These are phyloP conservation scores for Leptoteleia sp. DNA, from an alignment of 1,140 invertebrate genomes.

Conservation along the genomic window DNA sequence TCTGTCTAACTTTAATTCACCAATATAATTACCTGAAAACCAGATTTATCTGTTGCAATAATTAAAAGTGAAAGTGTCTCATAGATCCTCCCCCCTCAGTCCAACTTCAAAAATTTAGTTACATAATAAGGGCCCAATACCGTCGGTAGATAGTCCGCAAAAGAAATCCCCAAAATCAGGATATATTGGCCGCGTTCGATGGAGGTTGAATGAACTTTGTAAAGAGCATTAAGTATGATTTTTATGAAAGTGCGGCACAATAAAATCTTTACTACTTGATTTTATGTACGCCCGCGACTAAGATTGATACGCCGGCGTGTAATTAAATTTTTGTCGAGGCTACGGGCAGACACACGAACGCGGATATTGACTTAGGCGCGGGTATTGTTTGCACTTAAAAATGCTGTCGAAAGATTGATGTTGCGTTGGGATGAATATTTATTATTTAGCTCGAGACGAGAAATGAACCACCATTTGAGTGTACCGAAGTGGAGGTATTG, in stretches of 20 bases:
- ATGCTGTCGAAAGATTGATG: slow-evolving; percentile 29
- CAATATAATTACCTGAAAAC: too few species aligned
- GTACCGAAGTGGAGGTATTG: slow-evolving; percentile 28
- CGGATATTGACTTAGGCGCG: slow-evolving; percentile 23
- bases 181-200: not conserved
- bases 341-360: not conserved
- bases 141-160: too few species aligned
- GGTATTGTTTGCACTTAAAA: slow-evolving; percentile 29
- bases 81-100: too few species aligned
- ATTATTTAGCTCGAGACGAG: slow-evolving; percentile 27
- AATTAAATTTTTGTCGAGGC: slow-evolving; percentile 31
- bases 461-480: slow-evolving; percentile 16
- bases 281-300: slow-evolving; percentile 19
- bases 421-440: slow-evolving; percentile 40
- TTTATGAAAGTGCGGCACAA: slow-evolving; percentile 16
- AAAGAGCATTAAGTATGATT: slow-evolving; percentile 12
- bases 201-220: slow-evolving; percentile 15
- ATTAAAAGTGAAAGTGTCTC: too few species aligned
- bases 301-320: slow-evolving; percentile 21
- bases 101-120: too few species aligned
- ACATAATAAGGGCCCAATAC: too few species aligned
- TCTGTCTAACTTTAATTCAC: too few species aligned
- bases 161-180: not conserved
- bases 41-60: too few species aligned
- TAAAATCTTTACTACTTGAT: slow-evolving; percentile 29